These are phyloP conservation scores for Diloba caeruleocephala DNA, from an alignment of 2,888 invertebrate genomes.

Conservation along the genomic window DNA sequence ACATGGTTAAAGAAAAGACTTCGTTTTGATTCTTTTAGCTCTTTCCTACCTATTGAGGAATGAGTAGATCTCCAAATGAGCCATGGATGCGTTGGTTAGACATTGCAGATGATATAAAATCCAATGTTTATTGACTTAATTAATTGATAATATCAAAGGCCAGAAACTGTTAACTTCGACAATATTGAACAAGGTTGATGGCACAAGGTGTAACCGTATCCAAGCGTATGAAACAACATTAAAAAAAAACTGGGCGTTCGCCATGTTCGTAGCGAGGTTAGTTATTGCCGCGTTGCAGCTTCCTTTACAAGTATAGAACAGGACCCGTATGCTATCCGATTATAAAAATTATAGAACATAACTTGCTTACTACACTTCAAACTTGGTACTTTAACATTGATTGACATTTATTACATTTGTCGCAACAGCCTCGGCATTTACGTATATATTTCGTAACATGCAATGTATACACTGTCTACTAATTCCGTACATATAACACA, in stretches of 20 bases:
- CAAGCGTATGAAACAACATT: background rate
- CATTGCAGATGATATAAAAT: too few relatives aligned
- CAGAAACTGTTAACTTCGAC: too few relatives aligned
- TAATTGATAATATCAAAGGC: too few relatives aligned
- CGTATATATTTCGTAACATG: conserved; percentile 42
- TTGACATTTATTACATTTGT: conserved; percentile 65
- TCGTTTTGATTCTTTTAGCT: conserved; percentile 11
- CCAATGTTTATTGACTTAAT: too few relatives aligned
- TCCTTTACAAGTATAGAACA: conserved; percentile 57
- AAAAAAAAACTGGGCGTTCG: conserved; percentile 21
- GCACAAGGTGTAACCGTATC: too few relatives aligned
- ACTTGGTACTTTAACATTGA: conserved; percentile 64
- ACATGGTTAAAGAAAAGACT: background rate
- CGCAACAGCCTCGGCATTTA: conserved; percentile 76
- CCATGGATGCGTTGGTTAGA: too few relatives aligned
- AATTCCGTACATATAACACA: conserved; percentile 50
- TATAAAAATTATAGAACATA: conserved; percentile 64
- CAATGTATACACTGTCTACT: conserved; percentile 42
- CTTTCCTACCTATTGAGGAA: conserved; percentile 31
- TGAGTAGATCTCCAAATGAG: conserved; percentile 15
- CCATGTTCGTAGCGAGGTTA: conserved; percentile 3
- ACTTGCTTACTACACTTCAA: conserved; percentile 61
- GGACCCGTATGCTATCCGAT: conserved; percentile 72
- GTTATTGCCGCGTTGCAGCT: conserved; percentile 42
- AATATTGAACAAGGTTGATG: too few relatives aligned